Conservation (phyloP, 2,797 vertebrate genomes). For the Neopelma chrysocephalum region DNA sequence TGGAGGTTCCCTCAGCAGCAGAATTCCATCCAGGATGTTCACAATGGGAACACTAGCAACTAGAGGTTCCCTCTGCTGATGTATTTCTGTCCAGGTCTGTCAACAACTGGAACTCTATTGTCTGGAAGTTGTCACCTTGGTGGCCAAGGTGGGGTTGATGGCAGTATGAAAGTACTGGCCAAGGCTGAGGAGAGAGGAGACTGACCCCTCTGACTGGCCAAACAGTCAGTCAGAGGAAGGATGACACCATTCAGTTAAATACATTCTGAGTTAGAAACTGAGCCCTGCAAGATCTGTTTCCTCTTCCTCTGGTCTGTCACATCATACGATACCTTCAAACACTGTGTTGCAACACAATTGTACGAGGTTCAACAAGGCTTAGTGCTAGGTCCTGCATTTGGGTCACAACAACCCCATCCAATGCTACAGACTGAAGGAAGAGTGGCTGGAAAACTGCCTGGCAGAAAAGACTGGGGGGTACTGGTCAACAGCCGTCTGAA, state of each 20-base stretch:
- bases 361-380: background rate
- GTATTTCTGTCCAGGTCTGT: background rate
- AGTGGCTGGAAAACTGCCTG: background rate
- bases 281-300: background rate
- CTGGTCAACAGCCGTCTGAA: background rate
- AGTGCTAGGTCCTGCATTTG: background rate
- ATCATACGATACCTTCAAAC: background rate
- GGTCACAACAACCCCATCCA: background rate
- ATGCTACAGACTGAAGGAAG: background rate
- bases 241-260: background rate
- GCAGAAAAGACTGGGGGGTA: accelerated
- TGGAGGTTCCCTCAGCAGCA: background rate
- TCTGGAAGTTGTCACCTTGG: background rate
- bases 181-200: background rate
- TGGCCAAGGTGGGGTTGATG: background rate
- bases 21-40: background rate
- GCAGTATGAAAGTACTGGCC: background rate
- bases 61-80: background rate
- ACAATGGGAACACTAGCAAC: background rate
- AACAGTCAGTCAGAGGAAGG: background rate
- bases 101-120: background rate
- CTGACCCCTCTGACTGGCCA: background rate
- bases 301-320: background rate
- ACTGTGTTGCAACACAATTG: accelerated
- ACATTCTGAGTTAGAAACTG: background rate